These are phyloP conservation scores for Paragorgia papillata DNA, from an alignment of 92 coral and sea anemone genomes.

Conservation along the genomic window DNA sequence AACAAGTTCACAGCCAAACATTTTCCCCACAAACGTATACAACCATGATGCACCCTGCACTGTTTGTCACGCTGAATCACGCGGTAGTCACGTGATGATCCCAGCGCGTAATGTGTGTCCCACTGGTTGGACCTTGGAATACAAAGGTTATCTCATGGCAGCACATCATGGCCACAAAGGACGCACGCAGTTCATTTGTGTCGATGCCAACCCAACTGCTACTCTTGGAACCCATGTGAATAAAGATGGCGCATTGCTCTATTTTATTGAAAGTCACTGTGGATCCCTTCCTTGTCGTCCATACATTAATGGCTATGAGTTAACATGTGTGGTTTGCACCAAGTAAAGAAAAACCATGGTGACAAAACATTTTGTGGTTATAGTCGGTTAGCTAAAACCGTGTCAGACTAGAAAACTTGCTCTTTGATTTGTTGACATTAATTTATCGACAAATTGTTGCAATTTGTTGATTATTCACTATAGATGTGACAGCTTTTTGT, in stretches of 20 bases:
- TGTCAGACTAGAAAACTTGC: too few relatives aligned
- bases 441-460: too few relatives aligned
- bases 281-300: slow-evolving; percentile 70
- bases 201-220: slow-evolving; percentile 64
- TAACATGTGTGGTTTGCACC: slow-evolving; percentile 72
- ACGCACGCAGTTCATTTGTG: slow-evolving; percentile 57
- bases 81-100: slow-evolving; percentile 67
- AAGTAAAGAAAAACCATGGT: too few relatives aligned
- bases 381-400: too few relatives aligned
- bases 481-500: too few relatives aligned
- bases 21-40: slow-evolving; percentile 36
- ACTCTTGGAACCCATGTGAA: slow-evolving; percentile 40
- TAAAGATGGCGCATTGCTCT: slow-evolving; percentile 63
- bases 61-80: slow-evolving; percentile 67
- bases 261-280: slow-evolving; percentile 59
- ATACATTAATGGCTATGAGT: slow-evolving; percentile 43
- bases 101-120: slow-evolving; percentile 71
- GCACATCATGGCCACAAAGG: slow-evolving; percentile 50
- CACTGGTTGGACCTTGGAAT: slow-evolving; percentile 74
- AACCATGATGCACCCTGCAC: slow-evolving; percentile 72
- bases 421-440: too few relatives aligned
- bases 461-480: too few relatives aligned
- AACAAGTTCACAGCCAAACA: slow-evolving; percentile 10
- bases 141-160: slow-evolving; percentile 75
- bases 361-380: too few relatives aligned